These are phyloP conservation scores for Petrocephalus microphthalmus DNA, from an alignment of 2,113 vertebrate genomes.

Conservation along the genomic window DNA sequence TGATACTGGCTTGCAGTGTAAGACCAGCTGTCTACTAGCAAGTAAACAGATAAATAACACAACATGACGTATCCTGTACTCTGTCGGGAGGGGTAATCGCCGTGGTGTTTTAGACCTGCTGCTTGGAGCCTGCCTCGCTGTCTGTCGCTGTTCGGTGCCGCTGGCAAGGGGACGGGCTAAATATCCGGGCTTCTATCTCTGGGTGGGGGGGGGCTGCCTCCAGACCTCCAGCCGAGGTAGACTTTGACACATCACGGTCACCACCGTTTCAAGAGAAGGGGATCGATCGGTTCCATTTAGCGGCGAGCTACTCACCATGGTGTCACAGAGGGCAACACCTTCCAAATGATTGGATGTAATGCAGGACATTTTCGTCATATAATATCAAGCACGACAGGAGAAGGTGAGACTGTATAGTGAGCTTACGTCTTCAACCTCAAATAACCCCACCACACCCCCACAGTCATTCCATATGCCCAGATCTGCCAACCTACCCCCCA, in stretches of 20 bases:
- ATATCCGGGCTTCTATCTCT: not conserved
- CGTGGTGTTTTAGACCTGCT: not conserved
- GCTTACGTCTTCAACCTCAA: not conserved
- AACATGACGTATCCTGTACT: not conserved
- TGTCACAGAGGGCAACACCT: not conserved
- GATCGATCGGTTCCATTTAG: not conserved
- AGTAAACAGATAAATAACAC: not conserved
- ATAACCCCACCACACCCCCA: not conserved
- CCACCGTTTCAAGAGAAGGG: not conserved
- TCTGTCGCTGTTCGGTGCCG: not conserved
- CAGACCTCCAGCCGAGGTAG: not conserved
- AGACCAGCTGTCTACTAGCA: not conserved
- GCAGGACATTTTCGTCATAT: not conserved
- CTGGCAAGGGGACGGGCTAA: not conserved
- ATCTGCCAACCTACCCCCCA: not conserved
- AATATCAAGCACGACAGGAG: not conserved
- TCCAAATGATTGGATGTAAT: not conserved
- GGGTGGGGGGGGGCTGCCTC: not conserved
- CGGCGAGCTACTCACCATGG: not conserved
- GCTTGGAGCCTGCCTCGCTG: not conserved
- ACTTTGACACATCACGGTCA: not conserved
- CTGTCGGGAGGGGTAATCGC: not conserved
- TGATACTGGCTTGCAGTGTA: not conserved
- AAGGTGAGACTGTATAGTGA: not conserved
- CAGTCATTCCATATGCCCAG: not conserved